Evolutionary conservation across 2,113 vertebrate species (phyloP).

Genomic region (Callorhinus ursinus): DNA sequence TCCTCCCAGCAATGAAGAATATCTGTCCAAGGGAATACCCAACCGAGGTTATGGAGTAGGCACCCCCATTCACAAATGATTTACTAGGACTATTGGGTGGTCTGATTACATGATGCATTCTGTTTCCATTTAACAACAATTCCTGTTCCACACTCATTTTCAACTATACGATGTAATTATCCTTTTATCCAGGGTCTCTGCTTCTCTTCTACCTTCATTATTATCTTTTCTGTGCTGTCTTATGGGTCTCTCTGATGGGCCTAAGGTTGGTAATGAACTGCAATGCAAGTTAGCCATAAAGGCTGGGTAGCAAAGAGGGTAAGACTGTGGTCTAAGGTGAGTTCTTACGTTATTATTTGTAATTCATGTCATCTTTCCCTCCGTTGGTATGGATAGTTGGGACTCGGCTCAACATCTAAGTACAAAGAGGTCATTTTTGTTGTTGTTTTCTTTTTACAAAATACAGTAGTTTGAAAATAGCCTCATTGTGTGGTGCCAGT

Average conservation of each 20-base stretch:
- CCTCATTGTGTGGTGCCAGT: conserved; percentile 29
- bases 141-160: background rate
- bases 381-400: background rate
- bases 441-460: conserved; percentile 24
- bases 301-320: background rate
- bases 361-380: background rate
- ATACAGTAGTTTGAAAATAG: conserved; percentile 74
- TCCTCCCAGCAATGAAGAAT: background rate
- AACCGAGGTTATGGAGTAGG: background rate
- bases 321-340: background rate
- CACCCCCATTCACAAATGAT: background rate
- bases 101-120: background rate
- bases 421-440: background rate
- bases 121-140: conserved; percentile 55
- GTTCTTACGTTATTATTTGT: conserved; percentile 19
- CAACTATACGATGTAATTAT: conserved; percentile 6
- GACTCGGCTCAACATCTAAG: conserved; percentile 51
- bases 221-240: background rate
- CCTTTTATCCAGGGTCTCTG: conserved; percentile 2
- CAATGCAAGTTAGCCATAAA: background rate
- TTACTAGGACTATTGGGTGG: background rate
- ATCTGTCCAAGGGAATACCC: background rate
- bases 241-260: background rate
- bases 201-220: conserved; percentile 14
- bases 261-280: background rate